Conservation (phyloP, 1,140 invertebrate species). For the Metopolophium dirhodum region DNA sequence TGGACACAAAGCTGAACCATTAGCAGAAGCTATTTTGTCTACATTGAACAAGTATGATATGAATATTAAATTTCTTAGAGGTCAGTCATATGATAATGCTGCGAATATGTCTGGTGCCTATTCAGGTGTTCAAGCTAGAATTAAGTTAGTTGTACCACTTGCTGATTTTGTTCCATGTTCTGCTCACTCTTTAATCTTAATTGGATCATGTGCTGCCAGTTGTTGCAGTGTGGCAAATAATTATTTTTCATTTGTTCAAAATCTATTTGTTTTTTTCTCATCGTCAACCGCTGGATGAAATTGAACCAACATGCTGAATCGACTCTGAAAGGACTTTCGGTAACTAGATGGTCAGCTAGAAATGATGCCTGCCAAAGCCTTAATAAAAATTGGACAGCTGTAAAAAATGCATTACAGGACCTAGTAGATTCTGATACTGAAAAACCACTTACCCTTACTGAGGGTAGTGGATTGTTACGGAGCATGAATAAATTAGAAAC, state of each 20-base stretch:
- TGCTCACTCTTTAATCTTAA: conserved; percentile 62
- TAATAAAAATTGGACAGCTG: conserved; percentile 17
- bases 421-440: no score
- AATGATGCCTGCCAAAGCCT: conserved; percentile 57
- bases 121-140: conserved; percentile 60
- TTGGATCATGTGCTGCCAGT: conserved; percentile 61
- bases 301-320: conserved; percentile 36
- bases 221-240: conserved; percentile 59
- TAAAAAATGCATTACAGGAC: no score
- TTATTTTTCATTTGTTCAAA: conserved; percentile 60
- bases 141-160: conserved; percentile 59
- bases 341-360: conserved; percentile 59
- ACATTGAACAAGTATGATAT: conserved; percentile 58
- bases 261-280: conserved; percentile 60
- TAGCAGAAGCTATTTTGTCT: conserved; percentile 52
- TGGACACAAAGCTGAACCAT: conserved; percentile 56
- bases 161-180: conserved; percentile 61
- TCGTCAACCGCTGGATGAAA: conserved; percentile 59
- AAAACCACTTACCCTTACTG: no score
- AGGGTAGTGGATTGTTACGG: no score
- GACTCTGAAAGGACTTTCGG: conserved; percentile 57
- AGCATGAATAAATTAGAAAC: no score
- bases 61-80: conserved; percentile 60
- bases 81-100: conserved; percentile 62
- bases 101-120: conserved; percentile 62